Evolutionary conservation across 2,888 invertebrate species (phyloP), one percentile per base, ranked within the genome.

Genomic region (Limnephilus rhombicus): DNA sequence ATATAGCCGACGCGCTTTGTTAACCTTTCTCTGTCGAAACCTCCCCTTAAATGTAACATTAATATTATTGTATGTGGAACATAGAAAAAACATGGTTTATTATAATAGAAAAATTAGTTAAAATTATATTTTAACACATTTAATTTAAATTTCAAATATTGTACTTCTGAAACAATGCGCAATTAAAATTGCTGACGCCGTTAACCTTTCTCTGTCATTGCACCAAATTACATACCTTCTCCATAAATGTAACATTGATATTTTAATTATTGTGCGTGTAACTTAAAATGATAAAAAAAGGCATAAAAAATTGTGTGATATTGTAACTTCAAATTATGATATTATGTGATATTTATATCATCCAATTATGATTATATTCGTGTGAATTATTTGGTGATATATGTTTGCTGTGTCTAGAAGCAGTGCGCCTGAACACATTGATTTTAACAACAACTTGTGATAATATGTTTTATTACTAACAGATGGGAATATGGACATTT

Each of bases 381-480:
- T 68, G 68, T 68, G 53, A 53, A 18, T 18, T 53, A 53, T 53
- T 53, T 53, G 68, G 68, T 68, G 24, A 68, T 68, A 68, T 24
- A 24, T 68, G 68, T 68, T 68, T 68, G 68, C n/a, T 68, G 68
- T 68, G 68, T 24, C 68, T 68, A 68, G 24, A 68, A 68, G 68
- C 68, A 68, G 68, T 68, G 68, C 68, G 24, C n/a, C n/a, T 24
- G 68, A 68, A 68, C 68, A 68, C 68, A 68, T 68, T 68, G 68
- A 68, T n/a, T 68, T 68, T 68, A 68, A 68, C 68, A 68, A 68
- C 68, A 68, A 68, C n/a, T 68, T 68, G 68, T 68, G 68, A 68
- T 9, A n/a, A 24, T 68, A 68, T 68, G 68, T 68, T 7, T 9
- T n/a, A 68, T 68, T 68, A 68, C 68, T 68, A 68, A 68, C 68